Conservation (phyloP, 2,888 invertebrate genomes). For the Pocota personata region DNA sequence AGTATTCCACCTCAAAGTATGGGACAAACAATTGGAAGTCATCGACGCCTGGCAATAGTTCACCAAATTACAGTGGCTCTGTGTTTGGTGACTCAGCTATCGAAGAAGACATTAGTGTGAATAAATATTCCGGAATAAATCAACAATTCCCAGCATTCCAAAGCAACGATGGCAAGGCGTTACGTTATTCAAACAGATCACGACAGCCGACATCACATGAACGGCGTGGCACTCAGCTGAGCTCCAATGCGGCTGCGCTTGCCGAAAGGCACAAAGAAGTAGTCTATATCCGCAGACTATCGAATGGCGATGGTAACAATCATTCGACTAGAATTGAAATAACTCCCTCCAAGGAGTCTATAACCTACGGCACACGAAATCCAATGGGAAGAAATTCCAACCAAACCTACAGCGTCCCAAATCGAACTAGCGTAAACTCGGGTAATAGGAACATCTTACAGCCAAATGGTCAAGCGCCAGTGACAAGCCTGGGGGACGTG, state of each 20-base stretch:
- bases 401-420: slow-evolving; percentile 53
- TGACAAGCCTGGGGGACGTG: slow-evolving; percentile 52
- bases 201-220: slow-evolving; percentile 42
- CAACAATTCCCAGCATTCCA: slow-evolving; percentile 80
- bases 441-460: slow-evolving; percentile 40
- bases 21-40: slow-evolving; percentile 80
- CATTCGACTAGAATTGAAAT: slow-evolving; percentile 82
- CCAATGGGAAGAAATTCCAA: slow-evolving; percentile 73
- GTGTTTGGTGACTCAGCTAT: slow-evolving; percentile 83
- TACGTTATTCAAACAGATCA: slow-evolving; percentile 79
- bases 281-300: slow-evolving; percentile 80
- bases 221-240: slow-evolving; percentile 51
- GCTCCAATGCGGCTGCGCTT: slow-evolving; percentile 46
- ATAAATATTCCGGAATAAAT: slow-evolving; percentile 81
- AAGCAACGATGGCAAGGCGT: slow-evolving; percentile 77
- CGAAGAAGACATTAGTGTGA: slow-evolving; percentile 82
- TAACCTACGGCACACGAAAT: slow-evolving; percentile 78
- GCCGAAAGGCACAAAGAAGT: slow-evolving; percentile 81
- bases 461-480: slow-evolving; percentile 54
- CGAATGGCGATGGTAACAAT: slow-evolving; percentile 78
- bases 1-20: slow-evolving; percentile 79
- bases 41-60: slow-evolving; percentile 82
- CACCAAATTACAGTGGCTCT: slow-evolving; percentile 83
- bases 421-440: slow-evolving; percentile 33
- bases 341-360: slow-evolving; percentile 81